Conservation (phyloP, 2,888 invertebrate species). For the Agrochola lota region DNA sequence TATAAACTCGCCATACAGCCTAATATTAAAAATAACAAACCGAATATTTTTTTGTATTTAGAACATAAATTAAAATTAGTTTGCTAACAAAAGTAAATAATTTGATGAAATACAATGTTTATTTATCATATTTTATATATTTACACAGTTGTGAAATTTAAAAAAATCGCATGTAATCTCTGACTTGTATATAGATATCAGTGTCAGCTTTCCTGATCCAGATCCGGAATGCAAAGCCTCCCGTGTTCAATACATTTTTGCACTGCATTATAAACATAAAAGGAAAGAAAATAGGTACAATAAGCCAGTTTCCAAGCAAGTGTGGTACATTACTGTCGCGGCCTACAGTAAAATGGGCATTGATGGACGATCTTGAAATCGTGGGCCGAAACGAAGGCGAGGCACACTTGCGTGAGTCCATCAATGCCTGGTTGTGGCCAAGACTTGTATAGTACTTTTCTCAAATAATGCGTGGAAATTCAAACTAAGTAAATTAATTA, state of each 20-base stretch:
- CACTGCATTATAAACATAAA: not conserved
- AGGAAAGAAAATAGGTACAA: too few relatives aligned
- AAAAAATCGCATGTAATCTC: not conserved
- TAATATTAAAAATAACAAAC: too few relatives aligned
- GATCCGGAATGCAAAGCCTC: not conserved
- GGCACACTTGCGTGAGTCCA: too few relatives aligned
- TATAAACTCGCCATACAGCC: too few relatives aligned
- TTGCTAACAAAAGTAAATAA: not conserved
- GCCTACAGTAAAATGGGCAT: too few relatives aligned
- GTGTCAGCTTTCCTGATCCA: not conserved
- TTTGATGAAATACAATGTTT: not conserved
- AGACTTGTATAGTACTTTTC: too few relatives aligned
- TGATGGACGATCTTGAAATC: too few relatives aligned
- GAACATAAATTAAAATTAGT: not conserved
- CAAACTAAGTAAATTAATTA: too few relatives aligned
- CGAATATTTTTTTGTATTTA: not conserved
- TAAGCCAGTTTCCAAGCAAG: not conserved
- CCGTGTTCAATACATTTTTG: not conserved
- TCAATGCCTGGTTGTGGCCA: too few relatives aligned
- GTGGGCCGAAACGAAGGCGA: accelerated
- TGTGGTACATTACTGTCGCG: too few relatives aligned
- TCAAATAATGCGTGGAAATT: too few relatives aligned
- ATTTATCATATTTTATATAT: not conserved
- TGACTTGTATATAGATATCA: not conserved
- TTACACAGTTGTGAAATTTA: not conserved